Evolutionary conservation across 23 tunicate species (phyloP), one percentile per base, ranked within the genome.

Genomic region (Styela clava): DNA sequence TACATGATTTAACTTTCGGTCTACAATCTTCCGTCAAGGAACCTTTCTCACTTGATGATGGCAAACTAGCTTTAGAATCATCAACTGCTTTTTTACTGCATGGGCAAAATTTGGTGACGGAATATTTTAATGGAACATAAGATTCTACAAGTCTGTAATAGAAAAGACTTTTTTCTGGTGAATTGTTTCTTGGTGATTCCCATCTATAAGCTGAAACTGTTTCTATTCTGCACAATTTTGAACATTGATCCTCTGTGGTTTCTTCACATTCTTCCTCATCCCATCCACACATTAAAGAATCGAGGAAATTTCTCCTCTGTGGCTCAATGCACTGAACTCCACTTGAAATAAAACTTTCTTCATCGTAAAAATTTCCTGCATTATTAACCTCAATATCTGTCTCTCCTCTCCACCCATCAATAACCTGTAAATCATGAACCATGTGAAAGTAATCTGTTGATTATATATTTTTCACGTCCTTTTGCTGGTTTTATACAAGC

Each of bases 231-330:
- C 27, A 35, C 24, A 24, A 7, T 31, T n/a, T 31, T 12, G 44
- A 36, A 22, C 31, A 44, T 56, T 76, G 64, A 26, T 24, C 22
- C 22, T 64, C 81, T 51, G 16, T 2, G 21, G 35, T 31, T 25
- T 24, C 21, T 52, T 76, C 81, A 34, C 77, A 33, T 1, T 24
- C 27, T 19, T 76, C 81, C 67, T 76, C 81, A 21, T 44, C 81
- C 33, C 64, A 52, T 2, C 2, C 81, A 33, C 31, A 24, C 27
- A 76, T 5, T 31, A 76, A 76, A 22, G 81, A 76, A 76, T 76
- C 65, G 37, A 76, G 81, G 22, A 76, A 52, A 44, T 64, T 76
- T 23, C 81, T 26, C 44, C 81, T 37, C 44, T 21, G 9, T 44
- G 56, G 9, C 12, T 44, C 56, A 44, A 44, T 44, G 24, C 31